These are phyloP conservation scores for Germaria angustata DNA, from an alignment of 2,888 invertebrate species.

Conservation along the genomic window DNA sequence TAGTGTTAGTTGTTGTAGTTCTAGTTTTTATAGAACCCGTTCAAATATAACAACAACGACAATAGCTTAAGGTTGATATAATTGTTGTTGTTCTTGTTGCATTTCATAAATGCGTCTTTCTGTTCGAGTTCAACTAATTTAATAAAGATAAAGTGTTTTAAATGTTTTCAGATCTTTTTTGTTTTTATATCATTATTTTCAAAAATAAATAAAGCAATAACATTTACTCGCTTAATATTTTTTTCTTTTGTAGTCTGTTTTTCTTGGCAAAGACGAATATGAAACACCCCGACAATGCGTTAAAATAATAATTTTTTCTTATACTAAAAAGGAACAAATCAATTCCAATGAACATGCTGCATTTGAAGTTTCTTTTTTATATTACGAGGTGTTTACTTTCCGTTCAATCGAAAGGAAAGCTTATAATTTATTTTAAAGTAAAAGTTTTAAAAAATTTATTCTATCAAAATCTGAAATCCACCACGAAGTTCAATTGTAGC, in stretches of 20 bases:
- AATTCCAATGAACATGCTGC: no score
- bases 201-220: constrained; percentile 15
- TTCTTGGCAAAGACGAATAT: constrained; percentile 5
- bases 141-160: constrained; percentile 63
- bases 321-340: no score
- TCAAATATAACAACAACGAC: constrained; percentile 33
- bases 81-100: constrained; percentile 31
- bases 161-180: constrained; percentile 46
- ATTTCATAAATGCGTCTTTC: constrained; percentile 35
- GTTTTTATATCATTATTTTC: constrained; percentile 26
- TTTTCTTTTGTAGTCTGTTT: not conserved
- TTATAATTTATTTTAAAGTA: no score
- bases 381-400: no score
- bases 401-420: no score
- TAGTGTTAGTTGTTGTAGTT: constrained; percentile 17
- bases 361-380: no score
- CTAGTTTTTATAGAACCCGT: constrained; percentile 33
- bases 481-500: no score
- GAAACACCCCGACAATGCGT: not conserved
- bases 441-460: no score
- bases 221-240: not conserved
- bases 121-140: constrained; percentile 42
- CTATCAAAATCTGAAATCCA: no score
- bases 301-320: no score
- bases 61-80: constrained; percentile 32